Percentiles rank a stretch among this genome's conserved stretches.
phyloP scores from a whole-genome alignment of 1,140 invertebrate genomes.

The Lepidurus arcticus region DNA sequence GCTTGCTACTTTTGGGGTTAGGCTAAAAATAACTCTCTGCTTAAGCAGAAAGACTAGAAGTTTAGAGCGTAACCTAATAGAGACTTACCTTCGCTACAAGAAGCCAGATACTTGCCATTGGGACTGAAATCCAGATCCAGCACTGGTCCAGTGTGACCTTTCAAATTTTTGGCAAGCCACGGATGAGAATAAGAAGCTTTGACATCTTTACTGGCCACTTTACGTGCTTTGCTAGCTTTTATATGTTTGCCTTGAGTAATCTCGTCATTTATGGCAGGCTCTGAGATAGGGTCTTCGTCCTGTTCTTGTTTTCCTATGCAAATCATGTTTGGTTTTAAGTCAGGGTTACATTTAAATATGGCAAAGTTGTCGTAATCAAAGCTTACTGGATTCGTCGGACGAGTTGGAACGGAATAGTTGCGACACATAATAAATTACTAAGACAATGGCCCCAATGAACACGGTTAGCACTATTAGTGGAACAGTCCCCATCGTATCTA shows the following conservation, averaged over 20 bases:
- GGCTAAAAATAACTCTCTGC: background rate
- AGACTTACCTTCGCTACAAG: conserved; percentile 71
- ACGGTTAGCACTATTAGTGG: conserved; percentile 14
- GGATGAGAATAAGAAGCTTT: conserved; percentile 55
- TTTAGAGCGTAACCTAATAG: background rate
- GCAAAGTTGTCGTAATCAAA: background rate
- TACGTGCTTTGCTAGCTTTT: conserved; percentile 26
- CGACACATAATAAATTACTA: background rate
- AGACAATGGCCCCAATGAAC: conserved; percentile 12
- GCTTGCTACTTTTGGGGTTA: background rate
- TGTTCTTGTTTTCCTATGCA: background rate
- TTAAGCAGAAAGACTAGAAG: background rate
- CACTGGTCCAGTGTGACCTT: conserved; percentile 68
- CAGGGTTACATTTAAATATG: background rate
- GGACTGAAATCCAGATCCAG: conserved; percentile 69
- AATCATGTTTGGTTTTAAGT: background rate
- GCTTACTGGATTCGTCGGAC: background rate
- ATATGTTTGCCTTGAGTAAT: background rate
- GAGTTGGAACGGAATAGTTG: background rate
- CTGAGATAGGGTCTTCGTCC: background rate
- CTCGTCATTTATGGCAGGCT: background rate
- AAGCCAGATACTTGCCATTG: conserved; percentile 75
- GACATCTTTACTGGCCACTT: conserved; percentile 31
- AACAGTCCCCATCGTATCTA: background rate
- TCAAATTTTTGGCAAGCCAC: conserved; percentile 68